Base-by-base conservation (phyloP, 2,888 invertebrate genomes). In the Crepidodera aurea region DNA sequence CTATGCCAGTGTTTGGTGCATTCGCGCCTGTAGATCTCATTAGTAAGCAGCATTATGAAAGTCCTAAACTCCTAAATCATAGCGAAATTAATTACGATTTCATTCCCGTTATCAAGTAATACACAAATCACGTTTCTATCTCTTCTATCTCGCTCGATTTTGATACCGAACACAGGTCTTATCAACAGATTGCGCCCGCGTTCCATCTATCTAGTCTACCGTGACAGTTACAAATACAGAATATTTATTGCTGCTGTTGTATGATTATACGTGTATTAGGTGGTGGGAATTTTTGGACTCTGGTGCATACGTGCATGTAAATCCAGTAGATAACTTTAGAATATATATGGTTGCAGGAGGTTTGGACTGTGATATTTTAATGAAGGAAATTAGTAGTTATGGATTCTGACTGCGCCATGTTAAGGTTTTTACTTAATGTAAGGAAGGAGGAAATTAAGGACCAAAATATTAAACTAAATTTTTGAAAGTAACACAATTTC, bases 41-140 rank as follows among this genome's bases (percentile, higher is more conserved):
- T 78, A 77, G 76, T 72, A 75, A 60, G 73, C 76, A 75, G 73
- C 76, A 75, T 70, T 72, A 44, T 34, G 51, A 58, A 66, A 66
- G 57, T 60, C 46, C 58, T 46, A 51, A 68, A 64, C 68, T 67
- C 74, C 74, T 77, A 77, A 77, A 79, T 78, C 77, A 77, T 75
- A 69, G 68, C 71, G 68, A 78, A 80, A 80, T 79, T 80, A 79
- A 80, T 80, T 79, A 78, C 78, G 69, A 75, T 77, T 55, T 77
- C 78, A 74, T 74, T 75, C 60, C 73, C 75, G 77, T 79, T 80
- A 79, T 79, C 79, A 77, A 75, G 75, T 74, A 73, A 77, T 78
- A 76, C 79, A 79, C 79, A 80, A 80, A 80, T 80, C 80, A 79
- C 73, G 71, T 16, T 22, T 22, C 4, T 44, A 22, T 16, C 15